Conservation (phyloP, 2,888 invertebrate genomes). For the Neuroscelio doddi region DNA sequence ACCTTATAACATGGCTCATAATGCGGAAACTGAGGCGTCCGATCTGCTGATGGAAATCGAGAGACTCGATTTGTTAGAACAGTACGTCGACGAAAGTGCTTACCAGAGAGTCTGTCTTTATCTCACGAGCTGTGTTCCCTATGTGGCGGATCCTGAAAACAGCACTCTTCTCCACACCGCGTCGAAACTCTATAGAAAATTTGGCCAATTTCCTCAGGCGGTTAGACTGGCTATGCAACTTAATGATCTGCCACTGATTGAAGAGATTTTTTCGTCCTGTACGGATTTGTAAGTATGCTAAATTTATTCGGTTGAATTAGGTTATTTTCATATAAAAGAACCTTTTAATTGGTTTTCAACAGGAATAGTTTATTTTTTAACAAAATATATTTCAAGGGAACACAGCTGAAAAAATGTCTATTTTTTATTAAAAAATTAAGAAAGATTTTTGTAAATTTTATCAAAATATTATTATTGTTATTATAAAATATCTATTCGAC, state of each 20-base stretch:
- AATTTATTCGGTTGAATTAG: too few species aligned
- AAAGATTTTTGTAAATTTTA: too few species aligned
- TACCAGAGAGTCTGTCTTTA: slow-evolving; percentile 96
- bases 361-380: too few species aligned
- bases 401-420: too few species aligned
- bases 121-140: slow-evolving; percentile 93
- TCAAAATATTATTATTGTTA: too few species aligned
- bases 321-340: not conserved
- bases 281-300: slow-evolving; percentile 86
- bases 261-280: slow-evolving; percentile 88
- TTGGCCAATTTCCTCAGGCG: slow-evolving; percentile 91
- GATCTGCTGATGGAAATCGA: slow-evolving; percentile 99
- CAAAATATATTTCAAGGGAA: too few species aligned
- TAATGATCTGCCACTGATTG: slow-evolving; percentile 85
- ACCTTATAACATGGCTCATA: slow-evolving; percentile 96
- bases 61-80: slow-evolving; percentile 85
- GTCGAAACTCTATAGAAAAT: slow-evolving; percentile 88
- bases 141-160: slow-evolving; percentile 96
- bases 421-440: too few species aligned
- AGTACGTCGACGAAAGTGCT: slow-evolving; percentile 91
- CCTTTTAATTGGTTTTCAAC: not conserved
- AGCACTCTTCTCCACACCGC: slow-evolving; percentile 87
- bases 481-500: too few species aligned
- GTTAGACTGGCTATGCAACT: slow-evolving; percentile 93
- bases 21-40: slow-evolving; percentile 99